phyloP scores from a whole-genome alignment of 2,797 vertebrate genomes.

The Crenichthys baileyi region DNA sequence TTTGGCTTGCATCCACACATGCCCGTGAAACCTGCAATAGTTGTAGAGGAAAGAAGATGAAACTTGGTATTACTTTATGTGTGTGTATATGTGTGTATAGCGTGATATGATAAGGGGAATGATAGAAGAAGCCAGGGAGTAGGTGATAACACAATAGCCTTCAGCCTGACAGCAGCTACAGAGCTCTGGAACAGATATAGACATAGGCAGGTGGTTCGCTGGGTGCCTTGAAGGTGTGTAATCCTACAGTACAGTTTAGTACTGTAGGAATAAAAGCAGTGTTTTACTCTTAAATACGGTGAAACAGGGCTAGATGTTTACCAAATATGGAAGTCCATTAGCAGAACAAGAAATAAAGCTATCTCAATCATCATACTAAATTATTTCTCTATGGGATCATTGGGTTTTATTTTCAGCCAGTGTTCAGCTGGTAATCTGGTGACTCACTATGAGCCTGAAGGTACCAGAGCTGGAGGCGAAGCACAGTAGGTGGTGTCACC shows the following conservation, averaged over 20 bases:
- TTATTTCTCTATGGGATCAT: slow-evolving; percentile 44
- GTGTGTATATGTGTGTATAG: slow-evolving; percentile 17
- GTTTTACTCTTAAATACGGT: background rate
- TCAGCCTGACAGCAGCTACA: slow-evolving; percentile 42
- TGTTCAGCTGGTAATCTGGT: slow-evolving; percentile 52
- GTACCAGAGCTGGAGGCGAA: slow-evolving; percentile 31
- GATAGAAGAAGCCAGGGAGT: slow-evolving; percentile 38
- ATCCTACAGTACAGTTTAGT: slow-evolving; percentile 4
- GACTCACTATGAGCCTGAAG: slow-evolving; percentile 55
- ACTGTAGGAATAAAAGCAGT: background rate
- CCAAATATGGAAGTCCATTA: slow-evolving; percentile 18
- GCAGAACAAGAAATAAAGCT: slow-evolving; percentile 5
- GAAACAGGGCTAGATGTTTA: background rate
- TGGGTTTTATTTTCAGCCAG: slow-evolving; percentile 37
- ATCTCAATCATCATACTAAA: slow-evolving; percentile 32
- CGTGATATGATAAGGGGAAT: slow-evolving; percentile 62
- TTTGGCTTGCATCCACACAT: slow-evolving; percentile 67
- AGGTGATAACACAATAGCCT: slow-evolving; percentile 49
- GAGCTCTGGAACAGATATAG: slow-evolving; percentile 26
- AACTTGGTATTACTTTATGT: slow-evolving; percentile 18
- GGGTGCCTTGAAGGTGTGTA: slow-evolving; percentile 32
- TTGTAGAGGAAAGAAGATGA: slow-evolving; percentile 37
- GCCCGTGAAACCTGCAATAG: slow-evolving; percentile 23
- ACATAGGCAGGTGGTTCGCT: slow-evolving; percentile 34
- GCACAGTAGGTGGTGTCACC: slow-evolving; percentile 56